Evolutionary conservation across 2,797 vertebrate genomes (phyloP).

Genomic region (Trachops cirrhosus): DNA sequence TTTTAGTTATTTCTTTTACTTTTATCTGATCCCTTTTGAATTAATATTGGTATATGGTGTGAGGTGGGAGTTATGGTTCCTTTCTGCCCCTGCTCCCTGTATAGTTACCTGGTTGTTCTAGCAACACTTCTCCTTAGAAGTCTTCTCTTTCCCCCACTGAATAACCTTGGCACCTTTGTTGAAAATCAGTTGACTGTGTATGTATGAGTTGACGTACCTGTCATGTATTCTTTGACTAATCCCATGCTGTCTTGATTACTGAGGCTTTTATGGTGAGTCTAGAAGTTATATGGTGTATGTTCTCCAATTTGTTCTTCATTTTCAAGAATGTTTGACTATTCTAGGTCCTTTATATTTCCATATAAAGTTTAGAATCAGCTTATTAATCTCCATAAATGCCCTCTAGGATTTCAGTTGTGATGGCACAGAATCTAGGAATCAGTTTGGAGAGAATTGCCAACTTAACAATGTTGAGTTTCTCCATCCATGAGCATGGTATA

Average conservation of each 20-base stretch:
- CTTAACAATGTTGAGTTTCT: neutral
- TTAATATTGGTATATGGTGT: neutral
- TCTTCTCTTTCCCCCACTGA: neutral
- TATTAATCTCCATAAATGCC: conserved; percentile 11
- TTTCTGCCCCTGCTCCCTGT: neutral
- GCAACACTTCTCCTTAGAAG: neutral
- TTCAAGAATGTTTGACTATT: neutral
- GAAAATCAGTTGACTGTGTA: neutral
- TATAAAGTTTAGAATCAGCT: conserved; percentile 4
- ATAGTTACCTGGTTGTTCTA: neutral
- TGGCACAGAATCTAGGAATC: neutral
- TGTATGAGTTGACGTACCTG: neutral
- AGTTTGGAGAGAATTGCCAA: neutral
- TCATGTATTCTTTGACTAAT: neutral
- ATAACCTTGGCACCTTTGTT: neutral
- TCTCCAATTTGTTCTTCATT: neutral
- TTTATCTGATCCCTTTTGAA: neutral
- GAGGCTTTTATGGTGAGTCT: neutral
- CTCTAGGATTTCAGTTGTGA: neutral
- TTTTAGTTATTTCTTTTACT: conserved; percentile 9
- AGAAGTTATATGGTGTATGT: neutral
- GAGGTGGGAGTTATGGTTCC: neutral
- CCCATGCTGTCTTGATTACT: neutral
- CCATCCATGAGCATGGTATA: neutral
- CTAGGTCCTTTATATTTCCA: neutral